A percentile compares a stretch with the other conserved stretches of the same genome.
Evolutionary conservation across 1,140 invertebrate genomes (phyloP).

Genomic region (Lasioglossum baleicum): DNA sequence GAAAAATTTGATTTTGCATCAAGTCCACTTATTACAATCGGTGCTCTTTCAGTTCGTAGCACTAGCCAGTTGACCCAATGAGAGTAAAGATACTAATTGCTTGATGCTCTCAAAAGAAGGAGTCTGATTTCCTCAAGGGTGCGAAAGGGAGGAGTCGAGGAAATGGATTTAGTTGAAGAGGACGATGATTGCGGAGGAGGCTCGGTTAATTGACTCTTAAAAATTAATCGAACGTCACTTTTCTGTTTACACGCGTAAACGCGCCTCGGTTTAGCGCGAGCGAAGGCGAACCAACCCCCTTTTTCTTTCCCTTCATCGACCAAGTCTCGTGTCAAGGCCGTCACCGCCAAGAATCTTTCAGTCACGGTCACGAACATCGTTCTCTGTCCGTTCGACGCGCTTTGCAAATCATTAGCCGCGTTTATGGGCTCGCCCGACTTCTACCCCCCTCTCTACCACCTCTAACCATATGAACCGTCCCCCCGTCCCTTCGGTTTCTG

Average conservation of each 20-base stretch:
- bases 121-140: no score
- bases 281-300: slow-evolving; percentile 30
- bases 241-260: slow-evolving; percentile 26
- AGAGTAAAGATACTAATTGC: no score
- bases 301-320: slow-evolving; percentile 52
- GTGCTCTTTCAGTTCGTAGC: no score
- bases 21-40: no score
- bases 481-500: neutral
- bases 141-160: no score
- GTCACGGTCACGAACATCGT: slow-evolving; percentile 61
- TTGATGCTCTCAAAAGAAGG: no score
- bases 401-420: slow-evolving; percentile 19
- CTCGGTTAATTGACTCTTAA: neutral
- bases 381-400: slow-evolving; percentile 23
- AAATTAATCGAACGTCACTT: neutral
- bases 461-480: no score
- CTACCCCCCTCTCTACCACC: no score
- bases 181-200: no score
- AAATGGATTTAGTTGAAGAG: no score
- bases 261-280: neutral
- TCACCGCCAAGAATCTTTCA: slow-evolving; percentile 40
- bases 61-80: no score
- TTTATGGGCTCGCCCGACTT: slow-evolving; percentile 2
- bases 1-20: no score
- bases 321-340: slow-evolving; percentile 50